Base-by-base conservation (phyloP, 1,140 invertebrate genomes). In the Drosophila bipectinata region DNA sequence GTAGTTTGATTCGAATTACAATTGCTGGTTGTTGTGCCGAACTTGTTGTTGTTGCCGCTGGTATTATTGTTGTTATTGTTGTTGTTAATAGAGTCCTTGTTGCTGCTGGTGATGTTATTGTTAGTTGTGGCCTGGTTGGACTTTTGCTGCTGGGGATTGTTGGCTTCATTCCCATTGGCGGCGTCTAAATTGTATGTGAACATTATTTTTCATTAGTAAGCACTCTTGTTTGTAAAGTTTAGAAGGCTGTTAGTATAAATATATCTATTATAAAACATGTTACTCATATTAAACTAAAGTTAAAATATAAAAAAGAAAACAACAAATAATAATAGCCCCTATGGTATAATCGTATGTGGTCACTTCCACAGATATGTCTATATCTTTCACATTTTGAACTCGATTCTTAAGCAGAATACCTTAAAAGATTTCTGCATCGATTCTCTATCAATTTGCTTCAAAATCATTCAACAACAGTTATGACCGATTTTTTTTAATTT, bases 1-100 rank as follows among this genome's bases (percentile, higher is more conserved):
- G 92, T 89, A 28, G 62, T 93, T 45, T 54, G 93, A 77, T 94
- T 93, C 72, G 92, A 89, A 32, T 64, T 93, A 15, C 39, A 78
- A n/a, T 24, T 60, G 26, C 51, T 63, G 30, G 9, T 15, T 59
- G 88, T 75, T 91, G 75, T 8, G 48, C 45, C 41, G 76, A 21
- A 32, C 63, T 85, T 71, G 30, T 55, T 71, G 53, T 63, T 74
- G 49, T 39, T 80, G 66, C 15, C 72, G 63, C 59, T 67, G 37
- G 55, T 69, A 34, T 24, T 71, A 52, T 68, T 84, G 41, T 60
- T 59, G 44, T 64, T 82, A 66, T 14, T 59, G 88, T 76, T 91
- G 75, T 8, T 87, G 48, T 53, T 47, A 72, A 21, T 28, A 63
- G 82, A 68, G 30, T 55, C 67, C 48, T 67, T 74, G 52, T 39